Evolutionary conservation across 2,888 invertebrate genomes (phyloP), one percentile per base, ranked within the genome.

Genomic region (Encarsia formosa): DNA sequence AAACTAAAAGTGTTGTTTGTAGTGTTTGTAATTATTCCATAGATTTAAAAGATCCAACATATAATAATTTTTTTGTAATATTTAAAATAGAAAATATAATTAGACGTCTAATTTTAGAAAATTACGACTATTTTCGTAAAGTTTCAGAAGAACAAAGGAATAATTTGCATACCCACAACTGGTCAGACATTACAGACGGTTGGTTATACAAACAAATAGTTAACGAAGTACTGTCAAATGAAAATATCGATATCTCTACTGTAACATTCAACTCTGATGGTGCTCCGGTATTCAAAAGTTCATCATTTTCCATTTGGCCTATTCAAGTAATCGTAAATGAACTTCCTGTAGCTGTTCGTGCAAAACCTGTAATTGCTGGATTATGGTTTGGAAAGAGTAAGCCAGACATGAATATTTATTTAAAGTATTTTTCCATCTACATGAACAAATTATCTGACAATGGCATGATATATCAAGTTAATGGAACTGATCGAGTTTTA

Each of bases 261-360:
- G 29, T 49, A 18, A 32, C 20, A 19, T 50, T 56, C 18, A 56
- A 56, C 29, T 31, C 46, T 5, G 57, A 57, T 19, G 56, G 56
- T 9, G 37, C 44, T 1, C 57, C 53, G 24, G 8, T 57, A 22
- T 57, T 57, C 22, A 34, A 51, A 11, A 45, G 42, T 34, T 49
- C 45, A 5, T 46, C 37, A 19, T 51, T n/a, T 34, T 29, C 39
- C 5, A 50, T 54, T 34, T 57, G 57, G 54, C 51, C 57, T 13
- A 47, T 49, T 24, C 50, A 47, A 44, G 15, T 48, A 23, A 46
- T 52, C 15, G 22, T 49, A 4, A 61, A 58, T 54, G 61, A 61
- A 43, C 13, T 58, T 8, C 49, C 51, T 24, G 50, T 49, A 5
- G n/a, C 47, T 18, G 39, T 39, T 46, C 18, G 43, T 15, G 4